Percentiles rank a stretch among this genome's conserved stretches.
Conservation (phyloP, 37 sponge, comb jelly and placozoan genomes). For the Lycopodina hypogea region DNA sequence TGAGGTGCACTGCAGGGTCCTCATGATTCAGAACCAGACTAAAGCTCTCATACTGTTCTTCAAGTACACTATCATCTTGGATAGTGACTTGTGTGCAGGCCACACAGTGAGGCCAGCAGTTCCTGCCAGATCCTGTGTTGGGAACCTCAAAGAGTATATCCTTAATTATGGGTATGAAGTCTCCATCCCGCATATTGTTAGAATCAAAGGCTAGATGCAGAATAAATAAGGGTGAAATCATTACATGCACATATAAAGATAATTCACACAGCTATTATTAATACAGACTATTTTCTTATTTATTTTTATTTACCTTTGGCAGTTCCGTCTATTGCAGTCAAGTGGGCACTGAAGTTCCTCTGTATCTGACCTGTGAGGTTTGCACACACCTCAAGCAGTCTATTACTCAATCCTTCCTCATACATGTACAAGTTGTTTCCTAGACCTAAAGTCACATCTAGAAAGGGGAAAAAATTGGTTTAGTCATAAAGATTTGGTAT, state of each 20-base stretch:
- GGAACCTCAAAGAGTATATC: neutral
- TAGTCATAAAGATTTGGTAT: neutral
- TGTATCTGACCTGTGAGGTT: slow-evolving; percentile 9
- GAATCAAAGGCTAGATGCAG: slow-evolving; percentile 5
- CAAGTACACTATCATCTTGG: slow-evolving; percentile 1
- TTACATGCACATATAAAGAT: too few species aligned
- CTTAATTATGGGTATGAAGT: neutral
- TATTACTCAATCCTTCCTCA: neutral
- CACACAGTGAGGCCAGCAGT: neutral
- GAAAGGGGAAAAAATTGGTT: neutral
- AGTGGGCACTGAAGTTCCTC: neutral
- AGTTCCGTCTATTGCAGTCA: neutral
- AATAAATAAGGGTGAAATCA: neutral
- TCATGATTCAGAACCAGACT: neutral
- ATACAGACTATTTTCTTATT: too few species aligned
- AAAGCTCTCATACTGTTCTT: neutral
- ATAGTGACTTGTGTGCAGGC: slow-evolving; percentile 5
- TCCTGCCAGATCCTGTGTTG: neutral
- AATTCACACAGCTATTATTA: too few species aligned
- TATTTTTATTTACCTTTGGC: slow-evolving; percentile 2
- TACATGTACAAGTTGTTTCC: neutral
- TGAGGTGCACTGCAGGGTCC: neutral
- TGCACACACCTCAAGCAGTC: neutral
- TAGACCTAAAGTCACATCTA: neutral
- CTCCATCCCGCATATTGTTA: neutral